Conservation (phyloP, 2,888 invertebrate genomes). For the Alloplasta piceator region DNA sequence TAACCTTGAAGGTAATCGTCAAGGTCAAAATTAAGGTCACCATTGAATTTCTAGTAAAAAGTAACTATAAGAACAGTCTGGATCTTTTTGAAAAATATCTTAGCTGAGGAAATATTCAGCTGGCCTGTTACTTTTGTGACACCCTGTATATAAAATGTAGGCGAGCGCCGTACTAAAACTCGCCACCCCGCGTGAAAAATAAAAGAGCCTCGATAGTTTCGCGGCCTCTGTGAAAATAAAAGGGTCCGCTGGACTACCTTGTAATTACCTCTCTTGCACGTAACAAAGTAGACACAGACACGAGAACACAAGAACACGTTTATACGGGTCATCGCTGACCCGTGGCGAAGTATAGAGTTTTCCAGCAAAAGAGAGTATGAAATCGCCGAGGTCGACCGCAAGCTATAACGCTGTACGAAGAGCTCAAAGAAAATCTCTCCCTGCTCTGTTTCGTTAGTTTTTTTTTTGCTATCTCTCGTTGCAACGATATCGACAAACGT, state of each 20-base stretch:
- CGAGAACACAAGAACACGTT: too few relatives aligned
- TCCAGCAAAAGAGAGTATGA: too few relatives aligned
- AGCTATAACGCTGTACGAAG: slow-evolving; percentile 4
- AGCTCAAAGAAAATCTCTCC: slow-evolving; percentile 47
- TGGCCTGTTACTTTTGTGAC: too few relatives aligned
- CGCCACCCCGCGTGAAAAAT: slow-evolving; percentile 6
- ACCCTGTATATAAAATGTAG: not conserved
- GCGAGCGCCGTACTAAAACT: not conserved
- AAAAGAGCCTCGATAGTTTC: not conserved
- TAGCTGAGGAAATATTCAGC: too few relatives aligned
- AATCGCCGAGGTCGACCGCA: too few relatives aligned
- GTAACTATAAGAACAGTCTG: too few relatives aligned
- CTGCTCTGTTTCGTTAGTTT: not conserved
- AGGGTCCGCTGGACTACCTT: slow-evolving; percentile 46
- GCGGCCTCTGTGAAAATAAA: slow-evolving; percentile 41
- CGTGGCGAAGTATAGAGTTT: too few relatives aligned
- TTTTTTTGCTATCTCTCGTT: not conserved
- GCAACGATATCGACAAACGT: not conserved
- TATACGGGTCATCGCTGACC: too few relatives aligned
- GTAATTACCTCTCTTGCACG: slow-evolving; percentile 49
- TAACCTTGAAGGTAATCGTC: too few relatives aligned
- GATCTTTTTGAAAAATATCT: too few relatives aligned
- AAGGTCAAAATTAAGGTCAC: too few relatives aligned
- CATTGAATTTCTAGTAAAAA: too few relatives aligned
- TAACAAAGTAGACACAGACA: slow-evolving; percentile 9